These are phyloP conservation scores for Zaprionus ghesquierei DNA, from an alignment of 1,140 invertebrate genomes.

Conservation along the genomic window DNA sequence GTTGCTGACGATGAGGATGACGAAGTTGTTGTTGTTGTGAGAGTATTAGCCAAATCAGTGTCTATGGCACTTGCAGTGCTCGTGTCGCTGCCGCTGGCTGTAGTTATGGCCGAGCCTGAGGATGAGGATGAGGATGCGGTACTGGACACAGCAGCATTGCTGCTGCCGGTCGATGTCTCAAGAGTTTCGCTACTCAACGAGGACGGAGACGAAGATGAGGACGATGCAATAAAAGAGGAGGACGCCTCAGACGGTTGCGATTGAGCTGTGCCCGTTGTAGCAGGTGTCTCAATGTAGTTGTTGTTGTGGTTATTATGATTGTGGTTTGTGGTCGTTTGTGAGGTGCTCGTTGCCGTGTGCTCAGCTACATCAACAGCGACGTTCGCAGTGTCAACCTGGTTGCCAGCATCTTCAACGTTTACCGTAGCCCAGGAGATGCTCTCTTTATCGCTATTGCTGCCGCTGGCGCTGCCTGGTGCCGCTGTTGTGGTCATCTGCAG, in stretches of 20 bases:
- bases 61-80: slow-evolving; percentile 38
- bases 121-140: slow-evolving; percentile 4
- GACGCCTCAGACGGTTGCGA: slow-evolving; percentile 19
- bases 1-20: slow-evolving; percentile 1
- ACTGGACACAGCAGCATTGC: not conserved
- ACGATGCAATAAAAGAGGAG: not conserved
- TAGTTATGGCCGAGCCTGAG: slow-evolving; percentile 1
- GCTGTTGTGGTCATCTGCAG: slow-evolving; percentile 3
- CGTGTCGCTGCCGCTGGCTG: slow-evolving; percentile 6
- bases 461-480: not conserved
- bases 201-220: slow-evolving; percentile 14
- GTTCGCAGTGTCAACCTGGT: slow-evolving; percentile 49
- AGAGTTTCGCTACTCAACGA: slow-evolving; percentile 23
- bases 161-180: slow-evolving; percentile 19
- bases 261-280: slow-evolving; percentile 26
- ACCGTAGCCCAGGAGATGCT: slow-evolving; percentile 28
- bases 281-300: slow-evolving; percentile 27
- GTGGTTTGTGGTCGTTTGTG: slow-evolving; percentile 46
- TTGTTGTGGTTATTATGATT: slow-evolving; percentile 23
- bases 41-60: slow-evolving; percentile 38
- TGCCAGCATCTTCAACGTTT: slow-evolving; percentile 39
- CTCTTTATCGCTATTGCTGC: not conserved
- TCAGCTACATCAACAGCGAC: slow-evolving; percentile 47
- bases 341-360: slow-evolving; percentile 42
- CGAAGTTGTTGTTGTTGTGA: slow-evolving; percentile 30